phyloP scores from a whole-genome alignment of 2,113 vertebrate species.

The Larimichthys crocea region DNA sequence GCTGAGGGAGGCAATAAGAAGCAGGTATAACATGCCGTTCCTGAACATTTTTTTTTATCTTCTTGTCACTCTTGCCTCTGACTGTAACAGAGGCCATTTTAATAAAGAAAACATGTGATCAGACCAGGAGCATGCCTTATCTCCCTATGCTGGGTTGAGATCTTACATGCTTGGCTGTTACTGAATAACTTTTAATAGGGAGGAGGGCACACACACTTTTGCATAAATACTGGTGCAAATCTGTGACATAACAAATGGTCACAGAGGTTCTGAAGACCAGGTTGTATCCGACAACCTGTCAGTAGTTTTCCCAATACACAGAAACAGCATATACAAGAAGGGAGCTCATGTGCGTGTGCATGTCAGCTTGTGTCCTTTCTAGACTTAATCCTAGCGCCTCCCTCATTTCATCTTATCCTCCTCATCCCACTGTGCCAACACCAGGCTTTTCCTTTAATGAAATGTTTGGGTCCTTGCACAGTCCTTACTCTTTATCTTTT shows the following conservation, averaged over 20 bases:
- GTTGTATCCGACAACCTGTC: conserved; percentile 42
- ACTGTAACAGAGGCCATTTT: conserved; percentile 16
- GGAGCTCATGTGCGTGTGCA: conserved; percentile 5
- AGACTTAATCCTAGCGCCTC: conserved; percentile 49
- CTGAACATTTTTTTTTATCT: conserved; percentile 4
- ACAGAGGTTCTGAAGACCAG: conserved; percentile 20
- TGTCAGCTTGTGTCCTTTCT: conserved; percentile 42
- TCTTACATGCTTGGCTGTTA: conserved; percentile 18
- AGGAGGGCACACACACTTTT: neutral
- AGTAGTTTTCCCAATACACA: conserved; percentile 16
- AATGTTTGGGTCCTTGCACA: conserved; percentile 60
- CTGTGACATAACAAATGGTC: conserved; percentile 25
- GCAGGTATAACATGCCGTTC: conserved; percentile 16
- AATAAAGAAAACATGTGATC: conserved; percentile 30
- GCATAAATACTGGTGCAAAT: conserved; percentile 12
- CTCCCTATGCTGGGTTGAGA: neutral
- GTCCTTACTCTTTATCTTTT: conserved; percentile 61
- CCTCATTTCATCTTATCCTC: conserved; percentile 63
- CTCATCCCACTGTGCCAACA: conserved; percentile 47
- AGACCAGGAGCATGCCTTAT: neutral
- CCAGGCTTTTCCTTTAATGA: conserved; percentile 64
- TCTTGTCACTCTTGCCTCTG: conserved; percentile 7
- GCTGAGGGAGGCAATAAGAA: conserved; percentile 19
- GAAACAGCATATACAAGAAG: conserved; percentile 6
- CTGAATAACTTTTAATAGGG: neutral